Conservation (phyloP, 2,888 invertebrate genomes). For the Disparrhopalites patrizii region DNA sequence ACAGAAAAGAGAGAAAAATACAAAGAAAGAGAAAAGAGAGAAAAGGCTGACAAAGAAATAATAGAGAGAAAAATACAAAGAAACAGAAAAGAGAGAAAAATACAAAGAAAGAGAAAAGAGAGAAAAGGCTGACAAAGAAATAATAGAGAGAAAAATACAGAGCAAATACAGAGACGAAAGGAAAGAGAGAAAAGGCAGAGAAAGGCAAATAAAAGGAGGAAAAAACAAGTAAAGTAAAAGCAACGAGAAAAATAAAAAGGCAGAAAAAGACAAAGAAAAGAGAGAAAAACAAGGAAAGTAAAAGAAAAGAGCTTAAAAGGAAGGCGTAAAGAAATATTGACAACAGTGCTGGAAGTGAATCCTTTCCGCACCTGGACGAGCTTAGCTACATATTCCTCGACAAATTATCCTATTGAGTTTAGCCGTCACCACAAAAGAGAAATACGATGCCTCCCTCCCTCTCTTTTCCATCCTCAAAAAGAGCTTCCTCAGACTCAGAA, state of each 20-base stretch:
- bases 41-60: too few species aligned
- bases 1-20: too few species aligned
- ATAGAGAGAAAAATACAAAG: too few species aligned
- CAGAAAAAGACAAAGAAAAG: neutral
- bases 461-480: slow-evolving; percentile 1
- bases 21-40: neutral
- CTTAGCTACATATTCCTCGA: neutral
- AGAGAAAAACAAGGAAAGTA: neutral
- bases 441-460: neutral
- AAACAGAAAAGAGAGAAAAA: too few species aligned
- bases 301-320: too few species aligned
- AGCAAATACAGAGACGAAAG: neutral
- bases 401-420: neutral
- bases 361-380: too few species aligned
- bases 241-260: neutral
- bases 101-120: neutral
- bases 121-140: neutral
- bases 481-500: neutral
- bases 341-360: too few species aligned
- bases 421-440: too few species aligned
- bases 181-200: too few species aligned
- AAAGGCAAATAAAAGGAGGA: neutral
- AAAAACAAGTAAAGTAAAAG: neutral
- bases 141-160: neutral
- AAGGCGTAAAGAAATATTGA: too few species aligned